Percentiles rank a stretch among this genome's conserved stretches.
These are phyloP conservation scores for Spea bombifrons DNA, from an alignment of 2,113 vertebrate genomes.

Conservation along the genomic window DNA sequence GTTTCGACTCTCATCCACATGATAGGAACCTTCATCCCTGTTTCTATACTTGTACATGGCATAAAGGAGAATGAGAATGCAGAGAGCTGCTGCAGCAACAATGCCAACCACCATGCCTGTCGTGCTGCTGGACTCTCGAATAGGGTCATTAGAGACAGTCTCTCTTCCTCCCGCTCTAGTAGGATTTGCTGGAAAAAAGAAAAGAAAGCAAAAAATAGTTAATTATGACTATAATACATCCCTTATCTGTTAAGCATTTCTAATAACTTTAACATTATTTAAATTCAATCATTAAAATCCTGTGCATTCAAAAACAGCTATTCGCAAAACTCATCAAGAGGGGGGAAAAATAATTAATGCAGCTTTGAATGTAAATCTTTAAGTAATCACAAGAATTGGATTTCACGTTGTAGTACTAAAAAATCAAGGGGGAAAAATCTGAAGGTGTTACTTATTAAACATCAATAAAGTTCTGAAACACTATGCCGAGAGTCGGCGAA, in stretches of 20 bases:
- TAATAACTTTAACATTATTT: slow-evolving; percentile 53
- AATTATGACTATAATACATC: slow-evolving; percentile 17
- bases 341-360: no score
- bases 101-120: slow-evolving; percentile 98
- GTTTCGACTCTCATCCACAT: slow-evolving; percentile 97
- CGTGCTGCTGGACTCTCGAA: slow-evolving; percentile 94
- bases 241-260: background rate
- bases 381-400: no score
- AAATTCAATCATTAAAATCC: no score
- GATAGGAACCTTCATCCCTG: slow-evolving; percentile 94
- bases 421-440: no score
- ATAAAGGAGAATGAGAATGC: slow-evolving; percentile 97
- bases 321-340: no score
- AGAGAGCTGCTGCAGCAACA: slow-evolving; percentile 89
- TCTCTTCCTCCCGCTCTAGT: slow-evolving; percentile 80
- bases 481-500: no score
- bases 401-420: no score
- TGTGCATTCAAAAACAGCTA: no score
- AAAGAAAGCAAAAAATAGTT: slow-evolving; percentile 57
- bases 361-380: no score
- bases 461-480: no score
- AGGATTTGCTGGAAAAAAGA: slow-evolving; percentile 80
- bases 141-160: slow-evolving; percentile 83
- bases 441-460: no score
- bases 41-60: slow-evolving; percentile 99